These are phyloP conservation scores for Periphyllus acericola DNA, from an alignment of 2,888 invertebrate species.

Conservation along the genomic window DNA sequence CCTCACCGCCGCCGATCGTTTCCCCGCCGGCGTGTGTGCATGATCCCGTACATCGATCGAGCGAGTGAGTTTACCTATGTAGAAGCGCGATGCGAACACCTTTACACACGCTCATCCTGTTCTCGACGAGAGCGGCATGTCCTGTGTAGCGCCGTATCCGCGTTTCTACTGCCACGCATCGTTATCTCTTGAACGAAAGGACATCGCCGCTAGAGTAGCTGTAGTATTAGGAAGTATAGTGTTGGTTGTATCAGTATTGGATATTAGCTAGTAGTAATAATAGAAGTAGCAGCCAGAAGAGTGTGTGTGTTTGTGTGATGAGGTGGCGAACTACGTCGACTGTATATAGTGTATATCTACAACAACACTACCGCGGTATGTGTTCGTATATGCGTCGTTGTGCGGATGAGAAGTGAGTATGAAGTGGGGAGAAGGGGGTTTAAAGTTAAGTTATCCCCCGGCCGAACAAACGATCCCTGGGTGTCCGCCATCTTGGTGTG, in stretches of 20 bases:
- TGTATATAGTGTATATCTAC: neutral
- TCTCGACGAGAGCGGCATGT: neutral
- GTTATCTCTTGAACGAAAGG: neutral
- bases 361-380: neutral
- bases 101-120: neutral
- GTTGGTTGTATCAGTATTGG: too few species aligned
- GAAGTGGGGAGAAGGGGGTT: neutral
- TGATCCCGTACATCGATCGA: neutral
- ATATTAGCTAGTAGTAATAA: neutral
- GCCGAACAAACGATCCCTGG: slow-evolving; percentile 59
- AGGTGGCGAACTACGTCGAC: neutral
- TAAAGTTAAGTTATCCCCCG: slow-evolving; percentile 59
- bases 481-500: slow-evolving; percentile 60
- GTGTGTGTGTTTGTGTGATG: neutral
- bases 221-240: too few species aligned
- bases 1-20: neutral
- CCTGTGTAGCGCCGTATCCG: neutral
- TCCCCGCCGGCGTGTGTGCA: neutral
- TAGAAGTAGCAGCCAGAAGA: neutral
- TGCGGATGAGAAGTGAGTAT: neutral
- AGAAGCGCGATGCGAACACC: neutral
- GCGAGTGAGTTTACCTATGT: neutral
- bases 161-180: neutral
- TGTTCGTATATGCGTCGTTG: neutral
- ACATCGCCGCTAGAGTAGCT: too few species aligned